These are phyloP conservation scores for Ceratotherium simum DNA, from an alignment of 2,113 vertebrate species.

Conservation along the genomic window DNA sequence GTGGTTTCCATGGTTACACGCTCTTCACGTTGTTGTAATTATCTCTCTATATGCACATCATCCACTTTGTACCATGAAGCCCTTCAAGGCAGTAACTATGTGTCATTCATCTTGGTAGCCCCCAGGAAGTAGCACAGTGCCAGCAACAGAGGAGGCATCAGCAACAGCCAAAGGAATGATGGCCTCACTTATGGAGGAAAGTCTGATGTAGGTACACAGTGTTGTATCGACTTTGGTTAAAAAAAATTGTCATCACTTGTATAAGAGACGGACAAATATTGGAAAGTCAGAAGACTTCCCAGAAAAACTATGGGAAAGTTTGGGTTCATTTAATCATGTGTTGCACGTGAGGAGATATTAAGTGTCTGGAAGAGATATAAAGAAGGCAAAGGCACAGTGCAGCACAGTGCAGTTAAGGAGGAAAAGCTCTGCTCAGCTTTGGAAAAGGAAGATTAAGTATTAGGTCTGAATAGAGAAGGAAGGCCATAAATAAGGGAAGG, in stretches of 20 bases:
- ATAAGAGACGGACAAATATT: too few relatives aligned
- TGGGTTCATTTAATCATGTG: background rate
- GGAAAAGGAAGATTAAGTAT: background rate
- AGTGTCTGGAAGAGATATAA: background rate
- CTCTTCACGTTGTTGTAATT: background rate
- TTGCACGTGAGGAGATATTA: background rate
- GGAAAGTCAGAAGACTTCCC: too few relatives aligned
- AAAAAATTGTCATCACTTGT: too few relatives aligned
- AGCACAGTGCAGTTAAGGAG: background rate
- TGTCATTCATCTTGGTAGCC: background rate
- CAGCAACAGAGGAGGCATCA: background rate
- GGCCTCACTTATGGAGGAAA: background rate
- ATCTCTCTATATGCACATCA: background rate
- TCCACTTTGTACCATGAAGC: background rate
- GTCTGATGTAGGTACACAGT: background rate
- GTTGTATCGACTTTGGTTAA: background rate
- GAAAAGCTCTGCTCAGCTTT: background rate
- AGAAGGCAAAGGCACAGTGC: background rate
- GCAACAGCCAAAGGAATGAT: background rate
- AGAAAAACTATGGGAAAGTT: too few relatives aligned
- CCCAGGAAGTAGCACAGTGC: background rate
- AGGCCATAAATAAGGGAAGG: background rate
- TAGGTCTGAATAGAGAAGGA: background rate
- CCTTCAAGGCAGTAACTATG: background rate
- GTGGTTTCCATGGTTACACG: background rate